Base-by-base conservation (phyloP, 2,888 invertebrate species). In the Lordiphosa andalusiaca region DNA sequence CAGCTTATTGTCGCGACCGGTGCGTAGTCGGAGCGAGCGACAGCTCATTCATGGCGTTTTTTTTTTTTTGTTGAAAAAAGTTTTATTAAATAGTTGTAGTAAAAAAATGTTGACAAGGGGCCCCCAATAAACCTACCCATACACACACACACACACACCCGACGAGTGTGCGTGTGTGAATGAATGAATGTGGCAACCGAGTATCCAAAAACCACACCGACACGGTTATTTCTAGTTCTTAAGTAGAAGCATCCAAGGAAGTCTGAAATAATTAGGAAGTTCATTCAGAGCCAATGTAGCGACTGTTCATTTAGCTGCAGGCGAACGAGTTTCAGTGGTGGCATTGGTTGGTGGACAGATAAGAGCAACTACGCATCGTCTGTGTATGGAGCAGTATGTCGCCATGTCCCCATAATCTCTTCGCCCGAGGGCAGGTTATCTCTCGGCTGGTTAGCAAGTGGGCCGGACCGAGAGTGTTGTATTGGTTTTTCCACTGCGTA, bases 61-160 rank as follows among this genome's bases (percentile, higher is more conserved):
- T 47, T 16, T 16, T 16, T 16, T 16, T 16, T 16, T 16, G 16
- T 16, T 38, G 30, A 25, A 54, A 51, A 60, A 50, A 56, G 49
- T 42, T 59, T 63, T 67, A 65, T 77, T 60, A 75, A 77, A 77
- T 74, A 77, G 69, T 69, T 77, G 53, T 74, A 77, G 74, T 71
- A 75, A 73, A 71, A 30, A 30, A 30, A 30, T 57, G 67, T 62
- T 63, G 59, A 57, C 62, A 49, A 74, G 62, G 77, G 71, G 66
- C 59, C 66, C 63, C 58, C 42, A 73, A 59, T 52, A 61, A 52
- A 40, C 48, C 56, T 42, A 49, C 33, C 30, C 30, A 30, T 13
- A 41, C 40, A 23, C 9, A 21, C n/a, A n/a, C n/a, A n/a, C n/a
- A n/a, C n/a, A n/a, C n/a, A n/a, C n/a, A n/a, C n/a, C n/a, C 10